Conservation (phyloP, 1,140 invertebrate species). For the Drosophila bocqueti region DNA sequence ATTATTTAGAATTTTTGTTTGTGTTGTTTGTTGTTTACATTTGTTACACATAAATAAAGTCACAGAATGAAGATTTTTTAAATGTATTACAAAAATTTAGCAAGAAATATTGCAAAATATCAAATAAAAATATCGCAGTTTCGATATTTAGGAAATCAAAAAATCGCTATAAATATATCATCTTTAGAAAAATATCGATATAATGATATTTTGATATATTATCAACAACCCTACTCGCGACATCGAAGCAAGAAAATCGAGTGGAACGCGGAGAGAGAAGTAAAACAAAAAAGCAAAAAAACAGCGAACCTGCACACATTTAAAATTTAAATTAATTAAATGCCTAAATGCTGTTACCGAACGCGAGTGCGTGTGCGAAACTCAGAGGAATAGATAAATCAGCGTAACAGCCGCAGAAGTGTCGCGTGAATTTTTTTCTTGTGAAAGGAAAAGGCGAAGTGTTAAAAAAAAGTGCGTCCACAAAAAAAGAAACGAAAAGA, state of each 20-base stretch:
- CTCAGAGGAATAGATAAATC: not conserved
- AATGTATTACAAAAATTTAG: too few species aligned
- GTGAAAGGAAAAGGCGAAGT: constrained; percentile 55
- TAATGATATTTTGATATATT: too few species aligned
- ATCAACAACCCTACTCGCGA: too few species aligned
- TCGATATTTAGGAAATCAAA: too few species aligned
- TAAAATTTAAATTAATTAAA: constrained; percentile 35
- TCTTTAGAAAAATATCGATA: too few species aligned
- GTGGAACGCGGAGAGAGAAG: constrained; percentile 26
- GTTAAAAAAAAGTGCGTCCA: constrained; percentile 44
- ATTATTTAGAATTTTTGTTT: too few species aligned
- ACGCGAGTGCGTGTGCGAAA: constrained; percentile 18
- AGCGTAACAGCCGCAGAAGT: constrained; percentile 11
- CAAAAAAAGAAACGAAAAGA: constrained; percentile 31
- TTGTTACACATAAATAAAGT: too few species aligned
- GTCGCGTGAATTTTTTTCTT: constrained; percentile 48
- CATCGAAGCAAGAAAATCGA: not conserved
- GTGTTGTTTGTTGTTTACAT: too few species aligned
- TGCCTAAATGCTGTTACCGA: constrained; percentile 12
- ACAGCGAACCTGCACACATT: constrained; percentile 18
- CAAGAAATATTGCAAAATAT: too few species aligned
- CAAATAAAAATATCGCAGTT: too few species aligned
- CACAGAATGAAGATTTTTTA: too few species aligned
- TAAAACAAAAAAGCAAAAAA: constrained; percentile 24
- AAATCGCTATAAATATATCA: too few species aligned